Conservation (phyloP, 2,113 vertebrate genomes). For the Amazona vittata region DNA sequence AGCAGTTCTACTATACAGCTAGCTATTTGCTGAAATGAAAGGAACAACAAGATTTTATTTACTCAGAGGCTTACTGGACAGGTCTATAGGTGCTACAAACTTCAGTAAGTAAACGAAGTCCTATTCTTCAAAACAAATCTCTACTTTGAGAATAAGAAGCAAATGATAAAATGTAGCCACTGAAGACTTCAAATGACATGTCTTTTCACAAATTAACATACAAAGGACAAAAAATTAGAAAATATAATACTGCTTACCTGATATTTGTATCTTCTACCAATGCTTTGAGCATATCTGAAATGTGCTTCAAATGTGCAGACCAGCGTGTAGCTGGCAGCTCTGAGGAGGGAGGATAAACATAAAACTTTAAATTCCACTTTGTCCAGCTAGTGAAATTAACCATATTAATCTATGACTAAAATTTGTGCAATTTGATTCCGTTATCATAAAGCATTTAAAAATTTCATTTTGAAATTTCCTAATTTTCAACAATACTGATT, state of each 20-base stretch:
- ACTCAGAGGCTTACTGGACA: not conserved
- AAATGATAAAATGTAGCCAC: not conserved
- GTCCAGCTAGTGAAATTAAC: not conserved
- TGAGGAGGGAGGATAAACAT: constrained; percentile 52
- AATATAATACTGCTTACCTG: constrained; percentile 57
- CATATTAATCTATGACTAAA: not conserved
- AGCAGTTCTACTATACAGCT: not conserved
- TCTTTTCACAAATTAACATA: not conserved
- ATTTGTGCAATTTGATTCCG: not conserved
- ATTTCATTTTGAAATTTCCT: not conserved
- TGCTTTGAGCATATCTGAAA: constrained; percentile 78
- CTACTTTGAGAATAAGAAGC: not conserved
- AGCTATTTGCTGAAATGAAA: not conserved
- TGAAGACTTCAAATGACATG: not conserved
- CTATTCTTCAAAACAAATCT: not conserved
- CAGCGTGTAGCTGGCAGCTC: constrained; percentile 76
- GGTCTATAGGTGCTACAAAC: not conserved
- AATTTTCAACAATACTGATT: not conserved
- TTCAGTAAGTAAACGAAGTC: not conserved
- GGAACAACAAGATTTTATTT: not conserved
- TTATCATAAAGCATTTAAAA: not conserved
- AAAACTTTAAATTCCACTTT: not conserved
- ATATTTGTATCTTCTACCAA: constrained; percentile 69
- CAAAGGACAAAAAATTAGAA: not conserved
- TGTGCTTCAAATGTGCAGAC: constrained; percentile 77